Percentiles rank a stretch among this genome's conserved stretches.
phyloP scores from a whole-genome alignment of 1,140 invertebrate genomes.

The Diprion similis region DNA sequence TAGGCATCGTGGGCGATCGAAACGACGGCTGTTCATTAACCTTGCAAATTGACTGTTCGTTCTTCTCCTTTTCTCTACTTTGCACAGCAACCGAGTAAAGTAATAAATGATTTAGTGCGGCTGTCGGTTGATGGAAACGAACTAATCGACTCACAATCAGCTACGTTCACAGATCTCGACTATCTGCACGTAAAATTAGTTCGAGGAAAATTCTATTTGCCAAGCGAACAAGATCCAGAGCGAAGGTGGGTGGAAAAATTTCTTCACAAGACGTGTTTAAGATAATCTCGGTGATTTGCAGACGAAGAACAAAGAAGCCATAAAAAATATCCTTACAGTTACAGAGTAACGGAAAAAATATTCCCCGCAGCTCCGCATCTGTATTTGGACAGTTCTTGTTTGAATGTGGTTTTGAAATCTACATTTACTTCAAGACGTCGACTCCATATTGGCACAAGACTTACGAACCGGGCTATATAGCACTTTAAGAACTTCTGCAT shows the following conservation, averaged over 20 bases:
- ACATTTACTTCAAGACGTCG: slow-evolving; percentile 58
- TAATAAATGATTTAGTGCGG: too few relatives aligned
- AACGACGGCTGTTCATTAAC: too few relatives aligned
- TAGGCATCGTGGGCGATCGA: too few relatives aligned
- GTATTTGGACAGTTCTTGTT: slow-evolving; percentile 59
- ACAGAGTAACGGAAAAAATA: slow-evolving; percentile 45
- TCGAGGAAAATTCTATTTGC: too few relatives aligned
- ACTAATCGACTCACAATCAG: too few relatives aligned
- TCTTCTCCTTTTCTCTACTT: too few relatives aligned
- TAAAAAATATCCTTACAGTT: background rate
- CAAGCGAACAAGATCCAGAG: too few relatives aligned
- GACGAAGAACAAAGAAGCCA: background rate
- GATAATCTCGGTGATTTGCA: background rate
- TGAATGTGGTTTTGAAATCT: slow-evolving; percentile 58
- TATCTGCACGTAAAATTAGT: too few relatives aligned
- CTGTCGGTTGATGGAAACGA: too few relatives aligned
- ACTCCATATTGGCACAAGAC: slow-evolving; percentile 46
- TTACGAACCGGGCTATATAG: slow-evolving; percentile 33
- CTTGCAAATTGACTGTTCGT: too few relatives aligned
- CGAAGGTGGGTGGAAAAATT: background rate
- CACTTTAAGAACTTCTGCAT: slow-evolving; percentile 3
- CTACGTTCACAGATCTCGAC: too few relatives aligned
- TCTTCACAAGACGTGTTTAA: background rate
- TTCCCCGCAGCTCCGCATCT: slow-evolving; percentile 47
- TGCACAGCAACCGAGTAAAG: too few relatives aligned